phyloP scores from a whole-genome alignment of 1,140 invertebrate genomes.

The Tetragnatha versicolor region DNA sequence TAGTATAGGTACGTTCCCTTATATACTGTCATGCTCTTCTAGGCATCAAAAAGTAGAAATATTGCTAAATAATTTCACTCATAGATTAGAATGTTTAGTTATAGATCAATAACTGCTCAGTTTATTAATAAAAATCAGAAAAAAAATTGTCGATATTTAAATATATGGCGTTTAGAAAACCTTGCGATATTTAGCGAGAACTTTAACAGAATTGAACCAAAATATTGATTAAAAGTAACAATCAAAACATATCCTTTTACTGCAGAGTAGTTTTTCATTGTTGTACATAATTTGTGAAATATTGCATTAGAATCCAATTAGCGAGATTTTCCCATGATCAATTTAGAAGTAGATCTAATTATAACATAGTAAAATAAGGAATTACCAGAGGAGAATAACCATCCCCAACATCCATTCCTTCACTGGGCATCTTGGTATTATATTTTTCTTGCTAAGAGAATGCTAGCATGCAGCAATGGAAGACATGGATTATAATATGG shows the following conservation, averaged over 20 bases:
- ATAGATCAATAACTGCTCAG: too few species aligned
- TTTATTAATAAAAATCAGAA: too few species aligned
- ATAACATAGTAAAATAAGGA: background rate
- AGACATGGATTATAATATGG: background rate
- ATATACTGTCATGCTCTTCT: too few species aligned
- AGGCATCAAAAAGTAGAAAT: too few species aligned
- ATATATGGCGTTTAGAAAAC: too few species aligned
- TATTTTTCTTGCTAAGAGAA: background rate
- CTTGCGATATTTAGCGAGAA: too few species aligned
- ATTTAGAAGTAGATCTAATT: background rate
- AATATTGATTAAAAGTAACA: background rate
- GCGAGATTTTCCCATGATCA: background rate
- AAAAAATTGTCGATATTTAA: too few species aligned
- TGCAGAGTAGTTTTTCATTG: background rate
- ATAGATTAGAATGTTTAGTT: too few species aligned
- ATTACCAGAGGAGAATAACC: constrained; percentile 50
- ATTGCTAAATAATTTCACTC: too few species aligned
- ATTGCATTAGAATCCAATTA: background rate
- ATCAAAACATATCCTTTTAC: background rate
- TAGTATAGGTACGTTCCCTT: too few species aligned
- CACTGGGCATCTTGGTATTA: constrained; percentile 47
- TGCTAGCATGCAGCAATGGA: background rate
- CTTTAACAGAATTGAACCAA: background rate
- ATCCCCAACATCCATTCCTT: constrained; percentile 31
- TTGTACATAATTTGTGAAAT: background rate